These are phyloP conservation scores for Toxotes lorentzi DNA, from an alignment of 2,797 vertebrate genomes.

Conservation along the genomic window DNA sequence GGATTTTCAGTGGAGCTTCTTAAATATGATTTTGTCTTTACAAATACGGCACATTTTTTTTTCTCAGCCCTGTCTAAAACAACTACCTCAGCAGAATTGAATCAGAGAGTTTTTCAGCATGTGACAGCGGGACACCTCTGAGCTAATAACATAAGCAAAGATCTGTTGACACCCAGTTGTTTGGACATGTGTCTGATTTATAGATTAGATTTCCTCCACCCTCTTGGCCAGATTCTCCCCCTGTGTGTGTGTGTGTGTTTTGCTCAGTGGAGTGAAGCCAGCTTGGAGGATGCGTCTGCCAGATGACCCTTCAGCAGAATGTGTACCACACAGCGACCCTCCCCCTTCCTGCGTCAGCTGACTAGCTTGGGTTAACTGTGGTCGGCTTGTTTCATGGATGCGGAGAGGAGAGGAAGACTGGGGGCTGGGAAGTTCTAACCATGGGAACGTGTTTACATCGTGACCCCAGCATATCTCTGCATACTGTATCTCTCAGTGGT, in stretches of 20 bases:
- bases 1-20: conserved; percentile 13
- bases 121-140: conserved; percentile 25
- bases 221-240: conserved; percentile 41
- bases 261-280: conserved; percentile 47
- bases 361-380: conserved; percentile 58
- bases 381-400: conserved; percentile 44
- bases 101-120: conserved; percentile 25
- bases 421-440: conserved; percentile 49
- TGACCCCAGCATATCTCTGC: conserved; percentile 37
- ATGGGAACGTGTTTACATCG: conserved; percentile 61
- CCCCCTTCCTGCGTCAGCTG: conserved; percentile 62
- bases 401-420: not conserved
- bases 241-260: conserved; percentile 15
- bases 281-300: conserved; percentile 70
- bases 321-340: conserved; percentile 22
- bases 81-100: conserved; percentile 43
- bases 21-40: conserved; percentile 25
- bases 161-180: conserved; percentile 67
- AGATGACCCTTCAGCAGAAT: conserved; percentile 70
- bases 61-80: conserved; percentile 21
- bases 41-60: conserved; percentile 18
- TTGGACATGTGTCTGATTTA: conserved; percentile 67
- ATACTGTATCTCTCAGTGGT: conserved; percentile 42
- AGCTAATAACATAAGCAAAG: conserved; percentile 62
- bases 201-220: conserved; percentile 63